Evolutionary conservation across 2,888 invertebrate genomes (phyloP).

Genomic region (Timema podura): DNA sequence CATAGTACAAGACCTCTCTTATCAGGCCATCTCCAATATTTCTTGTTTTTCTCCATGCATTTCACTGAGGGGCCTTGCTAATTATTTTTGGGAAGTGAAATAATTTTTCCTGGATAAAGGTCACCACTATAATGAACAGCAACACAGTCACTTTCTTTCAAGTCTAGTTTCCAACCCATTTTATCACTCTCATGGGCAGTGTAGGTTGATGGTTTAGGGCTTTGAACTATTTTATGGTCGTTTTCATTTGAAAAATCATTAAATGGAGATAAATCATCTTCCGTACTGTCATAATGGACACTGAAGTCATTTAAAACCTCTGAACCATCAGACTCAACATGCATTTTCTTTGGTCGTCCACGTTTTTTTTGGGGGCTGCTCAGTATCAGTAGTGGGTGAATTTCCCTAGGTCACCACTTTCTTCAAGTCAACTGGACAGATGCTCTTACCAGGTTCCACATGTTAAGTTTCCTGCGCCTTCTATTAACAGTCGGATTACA

Average conservation of each 20-base stretch:
- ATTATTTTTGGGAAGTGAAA: no score
- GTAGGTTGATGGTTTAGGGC: no score
- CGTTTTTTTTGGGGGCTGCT: not conserved
- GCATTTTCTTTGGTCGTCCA: not conserved
- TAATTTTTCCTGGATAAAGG: conserved; percentile 6
- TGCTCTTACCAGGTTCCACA: conserved; percentile 20
- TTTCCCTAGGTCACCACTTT: no score
- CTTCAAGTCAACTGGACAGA: conserved; percentile 5
- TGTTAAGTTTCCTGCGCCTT: conserved; percentile 8
- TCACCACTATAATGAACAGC: conserved; percentile 7
- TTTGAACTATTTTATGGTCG: not conserved
- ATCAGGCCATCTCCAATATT: not conserved
- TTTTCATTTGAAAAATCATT: conserved; percentile 3
- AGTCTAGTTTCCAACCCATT: not conserved
- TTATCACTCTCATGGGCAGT: no score
- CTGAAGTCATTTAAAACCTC: not conserved
- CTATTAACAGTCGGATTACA: not conserved
- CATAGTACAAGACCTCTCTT: not conserved
- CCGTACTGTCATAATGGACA: not conserved
- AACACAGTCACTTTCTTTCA: not conserved
- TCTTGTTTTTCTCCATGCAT: conserved; percentile 1
- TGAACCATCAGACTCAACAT: not conserved
- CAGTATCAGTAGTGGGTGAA: not conserved
- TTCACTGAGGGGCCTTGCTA: not conserved
- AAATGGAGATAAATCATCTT: not conserved